Evolutionary conservation across 1,140 invertebrate species (phyloP).

Genomic region (Apis dorsata): DNA sequence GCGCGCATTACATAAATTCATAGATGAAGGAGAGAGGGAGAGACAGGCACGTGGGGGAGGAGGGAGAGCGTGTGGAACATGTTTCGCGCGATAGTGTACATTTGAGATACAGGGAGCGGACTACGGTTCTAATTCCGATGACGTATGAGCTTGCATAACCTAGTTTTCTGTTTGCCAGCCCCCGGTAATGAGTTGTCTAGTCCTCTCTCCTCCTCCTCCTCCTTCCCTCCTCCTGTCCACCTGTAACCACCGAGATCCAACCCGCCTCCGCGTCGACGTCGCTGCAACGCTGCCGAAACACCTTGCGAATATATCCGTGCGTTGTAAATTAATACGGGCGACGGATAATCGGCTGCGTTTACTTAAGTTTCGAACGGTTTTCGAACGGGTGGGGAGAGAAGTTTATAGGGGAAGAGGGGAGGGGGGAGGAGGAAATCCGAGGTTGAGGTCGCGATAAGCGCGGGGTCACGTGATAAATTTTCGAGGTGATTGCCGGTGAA

Average conservation of each 20-base stretch:
- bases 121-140: constrained; percentile 78
- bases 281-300: constrained; percentile 31
- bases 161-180: constrained; percentile 78
- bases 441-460: constrained; percentile 6
- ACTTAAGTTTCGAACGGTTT: constrained; percentile 30
- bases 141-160: constrained; percentile 78
- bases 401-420: not conserved
- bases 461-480: not conserved
- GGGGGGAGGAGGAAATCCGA: not conserved
- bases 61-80: constrained; percentile 55
- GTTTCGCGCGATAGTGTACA: constrained; percentile 74
- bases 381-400: not conserved
- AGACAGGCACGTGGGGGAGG: not conserved
- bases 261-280: not conserved
- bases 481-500: not conserved
- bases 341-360: constrained; percentile 28
- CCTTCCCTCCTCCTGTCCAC: constrained; percentile 30
- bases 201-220: constrained; percentile 52
- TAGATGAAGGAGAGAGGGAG: constrained; percentile 26
- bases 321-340: constrained; percentile 56
- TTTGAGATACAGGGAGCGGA: constrained; percentile 75
- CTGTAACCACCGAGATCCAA: constrained; percentile 53
- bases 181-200: constrained; percentile 77
- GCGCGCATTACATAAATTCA: constrained; percentile 65
- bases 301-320: constrained; percentile 28